Base-by-base conservation (phyloP, 2,113 vertebrate species). In the Martes martes region DNA sequence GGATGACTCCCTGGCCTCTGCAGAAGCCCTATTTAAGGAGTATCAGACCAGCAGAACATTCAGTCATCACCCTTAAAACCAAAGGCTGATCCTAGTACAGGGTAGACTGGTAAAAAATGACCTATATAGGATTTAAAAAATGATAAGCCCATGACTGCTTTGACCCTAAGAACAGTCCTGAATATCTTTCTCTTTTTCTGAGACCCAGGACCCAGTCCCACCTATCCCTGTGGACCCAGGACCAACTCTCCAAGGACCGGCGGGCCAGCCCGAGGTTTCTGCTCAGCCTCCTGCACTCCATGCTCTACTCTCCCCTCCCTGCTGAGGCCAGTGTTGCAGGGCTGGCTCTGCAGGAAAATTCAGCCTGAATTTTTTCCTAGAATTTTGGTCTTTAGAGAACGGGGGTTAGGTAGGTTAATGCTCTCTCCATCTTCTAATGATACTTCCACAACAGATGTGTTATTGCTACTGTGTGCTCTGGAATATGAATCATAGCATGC, bases 391-490 rank as follows among this genome's bases (percentile, higher is more conserved):
- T 89, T 92, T 47, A 59, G 55, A 67, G 89, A 95, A 69, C 14
- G 65, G 23, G 39, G 63, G 61, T 65, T 31, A 55, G 92, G 79
- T 24, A 82, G 74, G 91, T 81, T 83, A 87, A 86, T 11, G 24
- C 36, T 69, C 61, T 93, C 91, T 80, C 57, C 4, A 7, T 93
- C 79, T 96, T 93, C 57, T 45, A 87, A 52, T 19, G 57, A 36
- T 7, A 80, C 83, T 82, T 92, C 73, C 24, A 86, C 67, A 93
- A 88, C 85, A 95, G 85, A 95, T 65, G 89, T 61, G 81, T 42
- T 89, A 71, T 86, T 87, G 86, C 86, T 89, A 87, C 79, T 36
- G 19, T 65, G n/a, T 63, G 86, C 31, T 93, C 91, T 84, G 74
- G 59, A 84, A 86, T 91, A 80, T 55, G 89, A 97, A 92, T 71